These are phyloP conservation scores for Monochamus alternatus DNA, from an alignment of 2,888 invertebrate genomes.

Conservation along the genomic window DNA sequence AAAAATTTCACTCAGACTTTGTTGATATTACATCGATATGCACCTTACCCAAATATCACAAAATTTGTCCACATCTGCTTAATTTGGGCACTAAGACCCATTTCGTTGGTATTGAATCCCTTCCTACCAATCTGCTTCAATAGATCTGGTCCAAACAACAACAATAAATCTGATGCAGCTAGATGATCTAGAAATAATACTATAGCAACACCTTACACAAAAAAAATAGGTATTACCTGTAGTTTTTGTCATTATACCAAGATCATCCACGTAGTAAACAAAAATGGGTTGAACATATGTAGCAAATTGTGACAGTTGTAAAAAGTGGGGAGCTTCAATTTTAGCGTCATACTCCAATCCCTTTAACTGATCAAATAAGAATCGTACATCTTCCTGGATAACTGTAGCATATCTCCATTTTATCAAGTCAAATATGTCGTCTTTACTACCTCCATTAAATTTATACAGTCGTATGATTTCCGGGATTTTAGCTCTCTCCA, in stretches of 20 bases:
- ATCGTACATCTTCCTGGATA: constrained; percentile 67
- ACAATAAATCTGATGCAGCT: constrained; percentile 79
- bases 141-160: constrained; percentile 79
- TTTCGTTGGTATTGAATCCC: constrained; percentile 76
- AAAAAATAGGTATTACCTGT: constrained; percentile 68
- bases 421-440: constrained; percentile 70
- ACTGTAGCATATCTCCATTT: constrained; percentile 75
- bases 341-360: constrained; percentile 76
- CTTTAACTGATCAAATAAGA: constrained; percentile 71
- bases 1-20: constrained; percentile 34
- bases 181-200: constrained; percentile 73
- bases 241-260: constrained; percentile 72
- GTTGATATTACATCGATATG: no score
- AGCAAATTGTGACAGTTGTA: constrained; percentile 69
- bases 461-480: constrained; percentile 72
- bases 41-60: constrained; percentile 68
- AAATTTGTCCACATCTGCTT: constrained; percentile 73
- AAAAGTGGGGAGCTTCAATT: constrained; percentile 74
- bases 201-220: not conserved
- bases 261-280: constrained; percentile 74
- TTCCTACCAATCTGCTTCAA: constrained; percentile 79
- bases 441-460: constrained; percentile 60
- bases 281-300: constrained; percentile 71
- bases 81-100: constrained; percentile 73
- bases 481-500: constrained; percentile 76